These are phyloP conservation scores for Oscheius sp. DNA, from an alignment of 2,888 invertebrate genomes.

Conservation along the genomic window DNA sequence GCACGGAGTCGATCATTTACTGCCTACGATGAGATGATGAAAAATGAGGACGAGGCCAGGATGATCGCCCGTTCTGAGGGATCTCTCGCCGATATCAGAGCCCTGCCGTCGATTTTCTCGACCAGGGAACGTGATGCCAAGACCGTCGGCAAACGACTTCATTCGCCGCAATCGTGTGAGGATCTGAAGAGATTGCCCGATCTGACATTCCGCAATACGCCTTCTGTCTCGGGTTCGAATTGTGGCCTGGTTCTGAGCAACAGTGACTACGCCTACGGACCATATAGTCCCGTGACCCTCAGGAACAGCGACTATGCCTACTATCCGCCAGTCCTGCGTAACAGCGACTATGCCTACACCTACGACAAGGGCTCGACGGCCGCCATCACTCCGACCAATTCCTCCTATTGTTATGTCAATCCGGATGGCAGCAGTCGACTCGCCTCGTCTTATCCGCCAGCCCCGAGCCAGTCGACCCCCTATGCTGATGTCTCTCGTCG, in stretches of 20 bases:
- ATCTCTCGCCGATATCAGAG: background rate
- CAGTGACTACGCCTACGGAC: no score
- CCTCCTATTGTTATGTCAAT: constrained; percentile 19
- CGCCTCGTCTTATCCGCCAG: background rate
- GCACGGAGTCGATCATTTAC: background rate
- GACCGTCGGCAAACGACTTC: constrained; percentile 6
- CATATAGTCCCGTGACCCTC: no score
- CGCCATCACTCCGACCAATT: constrained; percentile 22
- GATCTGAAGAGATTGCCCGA: background rate
- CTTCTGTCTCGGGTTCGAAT: no score
- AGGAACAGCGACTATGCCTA: constrained; percentile 27
- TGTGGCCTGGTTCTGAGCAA: no score
- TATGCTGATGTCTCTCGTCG: constrained; percentile 4
- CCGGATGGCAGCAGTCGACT: background rate
- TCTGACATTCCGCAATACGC: background rate
- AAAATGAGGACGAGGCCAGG: background rate
- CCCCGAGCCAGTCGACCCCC: constrained; percentile 6
- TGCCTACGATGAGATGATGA: constrained; percentile 11
- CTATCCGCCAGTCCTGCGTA: constrained; percentile 1
- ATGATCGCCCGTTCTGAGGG: background rate
- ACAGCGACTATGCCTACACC: background rate
- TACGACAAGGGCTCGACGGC: background rate
- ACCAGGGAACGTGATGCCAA: no score
- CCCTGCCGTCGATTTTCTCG: background rate
- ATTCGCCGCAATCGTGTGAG: background rate